Base-by-base conservation (phyloP, 2,797 vertebrate genomes). In the Cossypha dichroa region DNA sequence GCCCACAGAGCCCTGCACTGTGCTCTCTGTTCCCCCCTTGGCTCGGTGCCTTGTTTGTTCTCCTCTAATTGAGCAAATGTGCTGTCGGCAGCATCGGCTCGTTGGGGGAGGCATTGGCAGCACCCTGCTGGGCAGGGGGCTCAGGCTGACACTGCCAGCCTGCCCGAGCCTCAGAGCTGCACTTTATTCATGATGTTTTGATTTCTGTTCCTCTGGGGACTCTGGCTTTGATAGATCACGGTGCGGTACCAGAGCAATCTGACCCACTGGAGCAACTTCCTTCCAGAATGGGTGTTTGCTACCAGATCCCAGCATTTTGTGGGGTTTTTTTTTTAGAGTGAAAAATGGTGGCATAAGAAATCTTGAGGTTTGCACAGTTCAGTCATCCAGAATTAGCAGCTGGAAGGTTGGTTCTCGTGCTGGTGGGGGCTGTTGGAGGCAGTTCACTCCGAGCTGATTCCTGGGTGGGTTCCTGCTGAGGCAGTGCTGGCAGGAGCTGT, bases 161-260 rank as follows among this genome's bases (percentile, higher is more conserved):
- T 38, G 15, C 81, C n/a, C 74, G 33, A 88, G 95, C 66, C 92
- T 76, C 64, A 69, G 86, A 93, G 93, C 82, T 96, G 89, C 93
- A 43, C 97, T 97, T 96, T 93, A 58, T 94, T 96, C 93, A 48
- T 52, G 90, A 88, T 51, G 85, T 63, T 96, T 96, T 97, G 97
- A 96, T 96, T 96, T 94, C 97, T 95, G 29, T 19, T 94, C 81
- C 97, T 95, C 97, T 92, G 96, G 97, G 96, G 96, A 96, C 72
- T 48, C 85, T 5, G 36, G 54, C 95, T 92, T 93, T 93, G 96
- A 92, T 93, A 93, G 97, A 95, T 82, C 74, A 87, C 72, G 93
- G 75, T 89, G 87, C 63, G 58, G 84, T 49, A 60, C 86, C 41
- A 22, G 94, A 90, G 64, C 93, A 72, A 59, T 59, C 45, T 81